Evolutionary conservation across 2,888 invertebrate genomes (phyloP).

Genomic region (Xiphydria camelus): DNA sequence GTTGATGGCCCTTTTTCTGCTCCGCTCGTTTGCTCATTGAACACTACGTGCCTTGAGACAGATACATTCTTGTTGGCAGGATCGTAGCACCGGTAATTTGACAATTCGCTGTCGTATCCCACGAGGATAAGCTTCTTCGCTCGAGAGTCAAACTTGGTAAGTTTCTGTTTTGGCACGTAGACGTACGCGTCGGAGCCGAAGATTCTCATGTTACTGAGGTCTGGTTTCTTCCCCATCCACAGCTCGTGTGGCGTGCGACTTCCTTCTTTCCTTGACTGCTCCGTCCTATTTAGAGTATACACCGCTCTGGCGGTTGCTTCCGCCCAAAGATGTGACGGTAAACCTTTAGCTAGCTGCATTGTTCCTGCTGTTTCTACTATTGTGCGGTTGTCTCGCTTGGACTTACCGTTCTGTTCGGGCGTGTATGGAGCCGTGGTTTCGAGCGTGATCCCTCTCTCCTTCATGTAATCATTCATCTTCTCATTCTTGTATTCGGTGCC

Average conservation of each 20-base stretch:
- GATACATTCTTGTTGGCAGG: not conserved
- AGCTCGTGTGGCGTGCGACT: conserved; percentile 12
- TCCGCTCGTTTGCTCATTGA: not conserved
- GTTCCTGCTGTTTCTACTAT: conserved; percentile 7
- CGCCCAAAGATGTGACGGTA: conserved; percentile 19
- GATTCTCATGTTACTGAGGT: conserved; percentile 17
- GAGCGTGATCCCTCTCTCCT: conserved; percentile 6
- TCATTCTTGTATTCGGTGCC: conserved; percentile 15
- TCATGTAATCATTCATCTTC: conserved; percentile 14
- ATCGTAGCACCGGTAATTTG: not conserved
- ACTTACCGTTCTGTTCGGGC: conserved; percentile 10
- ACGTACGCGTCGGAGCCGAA: conserved; percentile 30
- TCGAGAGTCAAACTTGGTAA: conserved; percentile 14
- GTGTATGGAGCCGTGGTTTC: conserved; percentile 14
- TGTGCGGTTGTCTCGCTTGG: conserved; percentile 9
- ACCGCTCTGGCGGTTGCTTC: conserved; percentile 23
- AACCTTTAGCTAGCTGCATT: conserved; percentile 18
- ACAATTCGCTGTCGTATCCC: not conserved
- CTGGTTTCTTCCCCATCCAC: conserved; percentile 12
- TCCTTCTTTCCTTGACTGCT: conserved; percentile 10
- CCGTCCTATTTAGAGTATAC: conserved; percentile 21
- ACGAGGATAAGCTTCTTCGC: not conserved
- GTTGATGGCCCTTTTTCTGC: no score
- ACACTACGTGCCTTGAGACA: not conserved
- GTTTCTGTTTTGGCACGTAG: conserved; percentile 26